A percentile compares a stretch with the other conserved stretches of the same genome.
These are phyloP conservation scores for Coturnix japonica DNA, from an alignment of 2,113 vertebrate species.

Conservation along the genomic window DNA sequence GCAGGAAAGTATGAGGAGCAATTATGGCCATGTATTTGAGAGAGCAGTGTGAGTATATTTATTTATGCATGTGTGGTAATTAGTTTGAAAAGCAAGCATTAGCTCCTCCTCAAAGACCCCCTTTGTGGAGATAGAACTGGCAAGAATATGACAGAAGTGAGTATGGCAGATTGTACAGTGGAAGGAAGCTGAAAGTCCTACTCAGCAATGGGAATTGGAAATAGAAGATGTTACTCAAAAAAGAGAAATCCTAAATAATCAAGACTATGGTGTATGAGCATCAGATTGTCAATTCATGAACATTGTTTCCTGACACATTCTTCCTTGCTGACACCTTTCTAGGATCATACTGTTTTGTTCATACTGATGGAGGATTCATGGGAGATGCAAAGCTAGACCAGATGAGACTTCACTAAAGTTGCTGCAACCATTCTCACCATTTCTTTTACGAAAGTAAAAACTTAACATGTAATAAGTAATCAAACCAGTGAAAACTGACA, in stretches of 20 bases:
- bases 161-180: neutral
- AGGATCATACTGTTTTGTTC: neutral
- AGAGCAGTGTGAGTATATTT: too few species aligned
- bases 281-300: neutral
- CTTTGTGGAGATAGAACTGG: neutral
- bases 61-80: neutral
- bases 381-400: neutral
- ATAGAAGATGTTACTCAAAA: neutral
- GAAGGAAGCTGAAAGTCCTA: neutral
- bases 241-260: neutral
- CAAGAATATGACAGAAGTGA: neutral
- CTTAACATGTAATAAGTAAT: neutral
- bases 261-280: neutral
- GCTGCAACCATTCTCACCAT: neutral
- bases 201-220: neutral
- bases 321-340: conserved; percentile 4
- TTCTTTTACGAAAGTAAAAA: neutral
- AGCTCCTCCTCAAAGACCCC: neutral
- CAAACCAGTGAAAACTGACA: neutral
- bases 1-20: neutral
- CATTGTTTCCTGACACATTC: neutral
- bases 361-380: neutral
- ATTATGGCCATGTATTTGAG: neutral
- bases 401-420: neutral
- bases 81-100: neutral